Percentiles rank a stretch among this genome's conserved stretches.
These are phyloP conservation scores for Lytechinus pictus DNA, from an alignment of 35 echinoderm and acorn worm genomes.

Conservation along the genomic window DNA sequence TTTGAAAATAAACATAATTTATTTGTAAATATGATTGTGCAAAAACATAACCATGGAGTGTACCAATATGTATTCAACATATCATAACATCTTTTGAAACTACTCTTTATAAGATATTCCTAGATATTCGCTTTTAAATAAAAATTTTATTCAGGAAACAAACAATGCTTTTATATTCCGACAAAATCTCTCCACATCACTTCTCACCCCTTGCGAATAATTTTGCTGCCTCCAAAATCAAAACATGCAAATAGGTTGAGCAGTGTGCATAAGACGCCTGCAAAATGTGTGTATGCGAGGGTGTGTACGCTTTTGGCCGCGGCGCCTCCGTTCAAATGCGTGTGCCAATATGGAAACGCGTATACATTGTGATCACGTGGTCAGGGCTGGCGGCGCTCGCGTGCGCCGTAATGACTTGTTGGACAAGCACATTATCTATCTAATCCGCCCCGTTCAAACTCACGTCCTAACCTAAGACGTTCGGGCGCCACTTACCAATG, in stretches of 20 bases:
- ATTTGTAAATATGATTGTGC: not conserved
- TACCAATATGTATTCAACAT: too few species aligned
- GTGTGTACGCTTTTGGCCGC: not conserved
- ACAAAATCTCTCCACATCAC: not conserved
- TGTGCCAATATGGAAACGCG: not conserved
- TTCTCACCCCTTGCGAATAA: not conserved
- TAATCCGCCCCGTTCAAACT: not conserved
- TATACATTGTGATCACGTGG: not conserved
- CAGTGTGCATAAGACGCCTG: not conserved
- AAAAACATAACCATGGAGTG: not conserved
- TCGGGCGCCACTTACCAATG: not conserved
- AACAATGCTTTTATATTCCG: not conserved
- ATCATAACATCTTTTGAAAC: too few species aligned
- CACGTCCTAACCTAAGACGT: not conserved
- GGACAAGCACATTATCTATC: not conserved
- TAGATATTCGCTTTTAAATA: not conserved
- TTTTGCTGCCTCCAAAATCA: not conserved
- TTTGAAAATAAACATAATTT: not conserved
- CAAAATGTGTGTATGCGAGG: not conserved
- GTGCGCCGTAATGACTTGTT: conserved; percentile 9
- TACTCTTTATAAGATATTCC: not conserved
- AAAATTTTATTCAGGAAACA: not conserved
- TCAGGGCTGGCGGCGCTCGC: not conserved
- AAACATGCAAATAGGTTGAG: not conserved
- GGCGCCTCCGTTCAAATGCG: not conserved